These are phyloP conservation scores for Lepidochitona cinerea DNA, from an alignment of 2,888 invertebrate genomes.

Conservation along the genomic window DNA sequence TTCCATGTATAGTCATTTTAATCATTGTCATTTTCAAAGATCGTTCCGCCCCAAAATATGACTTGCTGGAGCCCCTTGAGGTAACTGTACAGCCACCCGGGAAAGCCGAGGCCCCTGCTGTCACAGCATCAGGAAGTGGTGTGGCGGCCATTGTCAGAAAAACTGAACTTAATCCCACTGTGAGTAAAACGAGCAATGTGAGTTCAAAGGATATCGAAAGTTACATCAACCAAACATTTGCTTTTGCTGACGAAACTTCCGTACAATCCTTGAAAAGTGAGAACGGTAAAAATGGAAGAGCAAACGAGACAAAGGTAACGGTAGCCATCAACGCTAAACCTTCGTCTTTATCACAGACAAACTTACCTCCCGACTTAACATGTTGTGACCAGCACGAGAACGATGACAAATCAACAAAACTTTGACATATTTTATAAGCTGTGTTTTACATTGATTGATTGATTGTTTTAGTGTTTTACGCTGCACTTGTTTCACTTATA, in stretches of 20 bases:
- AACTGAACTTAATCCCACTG: neutral
- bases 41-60: conserved; percentile 14
- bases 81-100: neutral
- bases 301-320: too few relatives aligned
- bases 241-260: neutral
- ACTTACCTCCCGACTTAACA: too few relatives aligned
- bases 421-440: too few relatives aligned
- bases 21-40: conserved; percentile 30
- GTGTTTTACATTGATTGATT: too few relatives aligned
- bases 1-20: conserved; percentile 38
- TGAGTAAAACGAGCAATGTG: neutral
- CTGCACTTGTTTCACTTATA: too few relatives aligned
- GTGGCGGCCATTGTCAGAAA: neutral
- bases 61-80: neutral
- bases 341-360: too few relatives aligned
- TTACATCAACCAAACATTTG: conserved; percentile 2
- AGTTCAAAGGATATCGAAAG: neutral
- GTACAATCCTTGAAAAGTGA: neutral
- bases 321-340: too few relatives aligned
- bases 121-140: neutral
- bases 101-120: neutral
- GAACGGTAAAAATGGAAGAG: too few relatives aligned
- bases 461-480: too few relatives aligned
- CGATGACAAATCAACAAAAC: too few relatives aligned
- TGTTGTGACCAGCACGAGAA: too few relatives aligned